Conservation (phyloP, 2,113 vertebrate genomes). For the Nyctereutes procyonoides region DNA sequence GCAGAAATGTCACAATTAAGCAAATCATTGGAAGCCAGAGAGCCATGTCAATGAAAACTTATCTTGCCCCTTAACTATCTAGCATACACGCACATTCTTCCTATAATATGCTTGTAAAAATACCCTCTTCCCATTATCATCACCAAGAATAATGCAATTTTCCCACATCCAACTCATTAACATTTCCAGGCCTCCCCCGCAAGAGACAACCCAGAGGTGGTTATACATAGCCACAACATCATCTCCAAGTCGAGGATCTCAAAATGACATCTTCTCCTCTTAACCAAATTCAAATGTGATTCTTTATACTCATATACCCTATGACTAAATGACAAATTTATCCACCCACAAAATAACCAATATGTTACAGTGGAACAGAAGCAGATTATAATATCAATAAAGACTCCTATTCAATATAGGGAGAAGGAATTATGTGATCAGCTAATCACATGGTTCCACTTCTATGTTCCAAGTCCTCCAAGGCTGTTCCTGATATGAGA, state of each 20-base stretch:
- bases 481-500: neutral
- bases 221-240: neutral
- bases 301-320: neutral
- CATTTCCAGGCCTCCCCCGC: neutral
- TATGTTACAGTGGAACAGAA: neutral
- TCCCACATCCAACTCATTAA: neutral
- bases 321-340: neutral
- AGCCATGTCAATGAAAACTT: neutral
- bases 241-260: neutral
- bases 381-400: neutral
- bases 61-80: neutral
- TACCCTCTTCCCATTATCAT: neutral
- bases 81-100: neutral
- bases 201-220: neutral
- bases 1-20: neutral
- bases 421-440: neutral
- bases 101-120: neutral
- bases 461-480: neutral
- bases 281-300: neutral
- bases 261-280: neutral
- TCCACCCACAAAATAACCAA: neutral
- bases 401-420: neutral
- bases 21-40: neutral
- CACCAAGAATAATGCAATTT: neutral
- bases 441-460: neutral